Evolutionary conservation across 2,797 vertebrate species (phyloP), one percentile per base, ranked within the genome.

Genomic region (Phoxinus dragarum): DNA sequence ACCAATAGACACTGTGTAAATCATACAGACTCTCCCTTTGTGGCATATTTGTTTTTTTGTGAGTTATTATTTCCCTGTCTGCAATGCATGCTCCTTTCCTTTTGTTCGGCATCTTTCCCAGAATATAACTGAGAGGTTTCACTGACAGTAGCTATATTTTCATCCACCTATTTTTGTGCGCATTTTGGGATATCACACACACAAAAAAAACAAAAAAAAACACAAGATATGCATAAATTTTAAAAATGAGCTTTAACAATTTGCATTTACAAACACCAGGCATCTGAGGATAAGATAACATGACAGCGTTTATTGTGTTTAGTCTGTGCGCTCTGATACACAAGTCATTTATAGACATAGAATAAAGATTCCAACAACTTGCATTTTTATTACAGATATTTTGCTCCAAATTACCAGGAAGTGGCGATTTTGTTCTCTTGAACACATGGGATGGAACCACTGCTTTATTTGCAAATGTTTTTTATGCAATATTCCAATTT

Each of bases 101-200:
- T 11, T 67, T 49, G 42, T 68, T 82, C 5, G 16, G 59, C 54
- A 36, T 23, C 82, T 76, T 84, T 74, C 34, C 9, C 34, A 34
- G 27, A 44, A 52, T 64, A 17, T 36, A 34, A 12, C 40, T 69
- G 42, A 72, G 56, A 59, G 23, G 34, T 79, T 69, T 42, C 12
- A 12, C 44, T 72, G 23, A 76, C 34, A 76, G 21, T 76, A 38
- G 61, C 61, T 34, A 1, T 61, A 6, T 66, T 34, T 66, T 6
- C 6, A 66, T 66, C 61, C 6, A 66, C 27, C 27, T 34, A 34
- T 17, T 66, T 66, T 31, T 16, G 6, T 6, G n/a, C 5, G 14
- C 2, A 64, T 64, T 64, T 66, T 49, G 47, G 14, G 14, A 49
- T 49, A 49, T 47, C 44, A 5, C 1, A 27, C 27, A 27, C 27